A percentile compares a stretch with the other conserved stretches of the same genome.
These are phyloP conservation scores for Epirrita christyi DNA, from an alignment of 2,888 invertebrate species.

Conservation along the genomic window DNA sequence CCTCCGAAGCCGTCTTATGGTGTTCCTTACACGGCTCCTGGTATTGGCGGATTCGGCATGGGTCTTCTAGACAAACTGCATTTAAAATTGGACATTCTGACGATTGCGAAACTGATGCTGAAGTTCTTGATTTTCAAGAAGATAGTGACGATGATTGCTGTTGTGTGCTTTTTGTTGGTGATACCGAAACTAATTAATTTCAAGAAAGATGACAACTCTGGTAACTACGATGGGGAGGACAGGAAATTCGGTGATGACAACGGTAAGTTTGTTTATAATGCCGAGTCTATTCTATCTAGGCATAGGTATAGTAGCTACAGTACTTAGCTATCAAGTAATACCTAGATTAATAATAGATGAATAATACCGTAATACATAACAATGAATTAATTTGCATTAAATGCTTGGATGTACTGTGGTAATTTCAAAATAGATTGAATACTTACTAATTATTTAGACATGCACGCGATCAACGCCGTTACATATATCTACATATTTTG, in stretches of 20 bases:
- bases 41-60: conserved; percentile 41
- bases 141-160: conserved; percentile 91
- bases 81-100: conserved; percentile 88
- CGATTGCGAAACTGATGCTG: conserved; percentile 89
- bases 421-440: conserved; percentile 22
- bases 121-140: conserved; percentile 93
- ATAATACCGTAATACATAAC: too few relatives aligned
- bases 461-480: conserved; percentile 17
- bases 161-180: conserved; percentile 90
- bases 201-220: conserved; percentile 67
- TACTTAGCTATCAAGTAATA: too few relatives aligned
- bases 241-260: conserved; percentile 57
- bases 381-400: too few relatives aligned
- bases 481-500: too few relatives aligned
- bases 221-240: conserved; percentile 63
- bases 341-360: too few relatives aligned
- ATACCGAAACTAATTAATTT: conserved; percentile 88
- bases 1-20: conserved; percentile 78
- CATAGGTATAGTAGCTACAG: too few relatives aligned
- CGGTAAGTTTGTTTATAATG: conserved; percentile 52
- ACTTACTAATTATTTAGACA: conserved; percentile 8
- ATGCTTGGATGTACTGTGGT: conserved; percentile 20
- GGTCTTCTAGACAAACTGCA: conserved; percentile 88
- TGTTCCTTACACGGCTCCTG: conserved; percentile 83
- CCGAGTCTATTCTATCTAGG: background rate